Evolutionary conservation across 2,888 invertebrate genomes (phyloP).

Genomic region (Pollenia angustigena): DNA sequence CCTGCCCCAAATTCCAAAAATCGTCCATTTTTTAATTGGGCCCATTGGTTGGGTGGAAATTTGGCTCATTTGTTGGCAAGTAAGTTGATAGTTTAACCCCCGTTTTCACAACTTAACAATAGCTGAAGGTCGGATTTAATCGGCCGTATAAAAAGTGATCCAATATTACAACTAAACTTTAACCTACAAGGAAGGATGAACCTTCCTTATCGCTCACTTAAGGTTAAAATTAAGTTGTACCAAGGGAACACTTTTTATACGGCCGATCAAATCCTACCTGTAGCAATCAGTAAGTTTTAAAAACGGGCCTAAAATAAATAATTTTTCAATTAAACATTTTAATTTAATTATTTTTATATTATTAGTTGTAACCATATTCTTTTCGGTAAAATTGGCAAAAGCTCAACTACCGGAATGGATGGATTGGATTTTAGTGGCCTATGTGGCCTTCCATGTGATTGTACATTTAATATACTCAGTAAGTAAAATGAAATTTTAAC

Average conservation of each 20-base stretch:
- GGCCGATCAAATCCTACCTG: too few species aligned
- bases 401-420: slow-evolving; percentile 94
- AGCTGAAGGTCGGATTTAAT: too few species aligned
- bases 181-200: too few species aligned
- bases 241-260: too few species aligned
- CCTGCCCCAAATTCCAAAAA: slow-evolving; percentile 93
- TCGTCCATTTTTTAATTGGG: slow-evolving; percentile 95
- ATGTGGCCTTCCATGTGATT: slow-evolving; percentile 94
- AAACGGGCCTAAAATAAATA: neutral
- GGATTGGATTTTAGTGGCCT: slow-evolving; percentile 94
- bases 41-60: slow-evolving; percentile 95
- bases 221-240: too few species aligned
- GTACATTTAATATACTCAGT: slow-evolving; percentile 94
- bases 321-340: slow-evolving; percentile 11
- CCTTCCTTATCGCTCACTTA: too few species aligned
- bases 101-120: too few species aligned
- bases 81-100: slow-evolving; percentile 86
- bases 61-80: slow-evolving; percentile 93
- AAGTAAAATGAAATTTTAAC: slow-evolving; percentile 77
- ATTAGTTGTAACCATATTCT: slow-evolving; percentile 96
- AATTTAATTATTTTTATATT: neutral
- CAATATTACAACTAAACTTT: too few species aligned
- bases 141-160: too few species aligned
- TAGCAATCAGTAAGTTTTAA: too few species aligned
- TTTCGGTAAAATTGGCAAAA: slow-evolving; percentile 93